Percentiles rank a stretch among this genome's conserved stretches.
phyloP scores from a whole-genome alignment of 2,888 invertebrate species.

The Platynereis dumerilii region DNA sequence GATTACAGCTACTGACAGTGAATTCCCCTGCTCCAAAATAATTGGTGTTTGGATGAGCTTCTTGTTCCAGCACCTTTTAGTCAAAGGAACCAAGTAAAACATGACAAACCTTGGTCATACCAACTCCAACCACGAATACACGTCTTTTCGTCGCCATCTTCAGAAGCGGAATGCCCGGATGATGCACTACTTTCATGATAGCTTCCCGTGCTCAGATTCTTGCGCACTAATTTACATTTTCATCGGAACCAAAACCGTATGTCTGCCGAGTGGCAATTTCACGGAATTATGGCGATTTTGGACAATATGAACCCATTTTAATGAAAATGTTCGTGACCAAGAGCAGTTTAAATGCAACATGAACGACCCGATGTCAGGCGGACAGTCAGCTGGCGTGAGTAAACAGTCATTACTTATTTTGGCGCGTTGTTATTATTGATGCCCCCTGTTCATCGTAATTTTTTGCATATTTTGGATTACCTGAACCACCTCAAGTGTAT shows the following conservation, averaged over 20 bases:
- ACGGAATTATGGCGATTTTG: too few relatives aligned
- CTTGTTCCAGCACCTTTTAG: too few relatives aligned
- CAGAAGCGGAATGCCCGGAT: slow-evolving; percentile 15
- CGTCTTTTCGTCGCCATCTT: slow-evolving; percentile 38
- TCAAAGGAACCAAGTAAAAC: too few relatives aligned
- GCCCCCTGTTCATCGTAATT: slow-evolving; percentile 19
- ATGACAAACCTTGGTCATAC: slow-evolving; percentile 85
- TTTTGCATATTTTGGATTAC: slow-evolving; percentile 12
- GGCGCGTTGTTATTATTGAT: slow-evolving; percentile 28
- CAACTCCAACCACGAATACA: slow-evolving; percentile 92
- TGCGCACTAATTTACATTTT: slow-evolving; percentile 29
- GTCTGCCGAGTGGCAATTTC: too few relatives aligned
- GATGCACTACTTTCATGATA: not conserved
- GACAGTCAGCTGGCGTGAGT: slow-evolving; percentile 17
- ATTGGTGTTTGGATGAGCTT: too few relatives aligned
- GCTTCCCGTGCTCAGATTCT: slow-evolving; percentile 5
- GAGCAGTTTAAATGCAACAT: too few relatives aligned
- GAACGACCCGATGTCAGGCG: too few relatives aligned
- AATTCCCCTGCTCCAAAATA: too few relatives aligned
- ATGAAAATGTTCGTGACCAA: too few relatives aligned
- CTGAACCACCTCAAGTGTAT: not conserved
- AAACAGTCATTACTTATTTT: slow-evolving; percentile 21
- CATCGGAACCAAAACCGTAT: slow-evolving; percentile 2
- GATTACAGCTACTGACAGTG: too few relatives aligned
- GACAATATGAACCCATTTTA: too few relatives aligned